phyloP scores from a whole-genome alignment of 2,888 invertebrate genomes.

The Boloria selene region DNA sequence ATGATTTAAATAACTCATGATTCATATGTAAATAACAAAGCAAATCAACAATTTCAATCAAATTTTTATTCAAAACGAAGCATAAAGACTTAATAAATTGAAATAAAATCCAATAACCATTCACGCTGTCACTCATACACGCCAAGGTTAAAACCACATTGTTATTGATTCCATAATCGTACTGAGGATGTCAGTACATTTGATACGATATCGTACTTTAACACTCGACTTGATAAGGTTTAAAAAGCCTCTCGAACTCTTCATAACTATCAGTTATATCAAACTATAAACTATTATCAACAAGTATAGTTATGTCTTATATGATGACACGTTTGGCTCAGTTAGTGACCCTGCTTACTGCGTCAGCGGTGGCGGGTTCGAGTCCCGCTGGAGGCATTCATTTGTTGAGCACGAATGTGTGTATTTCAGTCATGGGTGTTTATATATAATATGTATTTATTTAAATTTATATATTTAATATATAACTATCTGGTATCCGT shows the following conservation, averaged over 20 bases:
- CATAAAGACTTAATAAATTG: neutral
- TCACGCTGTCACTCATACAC: conserved; percentile 4
- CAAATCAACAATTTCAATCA: neutral
- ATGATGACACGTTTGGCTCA: too few relatives aligned
- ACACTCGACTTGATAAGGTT: conserved; percentile 47
- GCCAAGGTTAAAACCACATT: conserved; percentile 8
- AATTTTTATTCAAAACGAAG: neutral
- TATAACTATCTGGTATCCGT: too few relatives aligned
- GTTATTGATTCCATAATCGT: conserved; percentile 17
- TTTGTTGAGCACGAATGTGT: too few relatives aligned
- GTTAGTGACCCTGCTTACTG: too few relatives aligned
- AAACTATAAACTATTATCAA: conserved; percentile 11
- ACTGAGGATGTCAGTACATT: conserved; percentile 9
- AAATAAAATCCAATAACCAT: conserved; percentile 9
- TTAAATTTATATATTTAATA: too few relatives aligned
- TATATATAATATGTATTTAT: too few relatives aligned
- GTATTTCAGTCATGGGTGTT: too few relatives aligned
- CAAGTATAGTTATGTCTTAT: conserved; percentile 3
- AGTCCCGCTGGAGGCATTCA: too few relatives aligned
- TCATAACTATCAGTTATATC: conserved; percentile 23
- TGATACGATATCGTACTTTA: conserved; percentile 30
- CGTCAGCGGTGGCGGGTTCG: too few relatives aligned
- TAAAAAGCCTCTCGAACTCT: conserved; percentile 46
- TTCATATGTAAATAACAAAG: too few relatives aligned
- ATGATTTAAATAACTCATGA: too few relatives aligned